Percentiles rank a stretch among this genome's conserved stretches.
These are phyloP conservation scores for Scolopax mira DNA, from an alignment of 2,113 vertebrate species.

Conservation along the genomic window DNA sequence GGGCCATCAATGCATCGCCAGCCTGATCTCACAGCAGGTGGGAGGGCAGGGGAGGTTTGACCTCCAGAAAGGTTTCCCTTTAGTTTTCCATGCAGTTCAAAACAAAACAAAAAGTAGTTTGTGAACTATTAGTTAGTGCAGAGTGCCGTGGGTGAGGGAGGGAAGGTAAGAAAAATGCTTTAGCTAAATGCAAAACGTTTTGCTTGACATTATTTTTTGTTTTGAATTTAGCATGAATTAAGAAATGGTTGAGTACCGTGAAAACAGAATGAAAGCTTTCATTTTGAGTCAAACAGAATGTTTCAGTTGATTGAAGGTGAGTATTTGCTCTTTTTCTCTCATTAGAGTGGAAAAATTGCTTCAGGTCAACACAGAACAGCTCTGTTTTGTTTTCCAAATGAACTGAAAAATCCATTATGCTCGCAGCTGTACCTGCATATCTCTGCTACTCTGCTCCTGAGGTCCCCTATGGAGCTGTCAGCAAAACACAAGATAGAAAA, in stretches of 20 bases:
- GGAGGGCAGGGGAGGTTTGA: neutral
- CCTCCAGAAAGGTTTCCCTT: neutral
- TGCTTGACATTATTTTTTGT: neutral
- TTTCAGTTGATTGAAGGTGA: neutral
- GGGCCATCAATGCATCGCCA: fast-evolving
- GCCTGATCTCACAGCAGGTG: neutral
- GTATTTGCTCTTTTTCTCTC: constrained; percentile 7
- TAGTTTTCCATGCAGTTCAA: neutral
- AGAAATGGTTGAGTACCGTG: neutral
- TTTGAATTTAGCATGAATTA: constrained; percentile 1
- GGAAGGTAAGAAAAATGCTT: neutral
- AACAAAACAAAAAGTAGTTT: neutral
- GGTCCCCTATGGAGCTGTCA: constrained; percentile 23
- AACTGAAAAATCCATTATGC: constrained; percentile 48
- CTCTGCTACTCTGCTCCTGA: neutral
- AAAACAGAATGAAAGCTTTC: neutral
- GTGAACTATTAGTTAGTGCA: neutral
- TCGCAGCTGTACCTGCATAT: constrained; percentile 48
- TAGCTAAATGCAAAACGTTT: neutral
- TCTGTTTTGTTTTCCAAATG: constrained; percentile 54
- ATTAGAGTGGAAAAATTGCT: constrained; percentile 22
- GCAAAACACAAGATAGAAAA: neutral
- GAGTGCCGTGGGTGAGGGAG: neutral
- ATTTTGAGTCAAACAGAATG: neutral
- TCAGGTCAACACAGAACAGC: constrained; percentile 19